Conservation (phyloP, 53 echinoderm and acorn worm genomes). For the Pentamera pediparva region DNA sequence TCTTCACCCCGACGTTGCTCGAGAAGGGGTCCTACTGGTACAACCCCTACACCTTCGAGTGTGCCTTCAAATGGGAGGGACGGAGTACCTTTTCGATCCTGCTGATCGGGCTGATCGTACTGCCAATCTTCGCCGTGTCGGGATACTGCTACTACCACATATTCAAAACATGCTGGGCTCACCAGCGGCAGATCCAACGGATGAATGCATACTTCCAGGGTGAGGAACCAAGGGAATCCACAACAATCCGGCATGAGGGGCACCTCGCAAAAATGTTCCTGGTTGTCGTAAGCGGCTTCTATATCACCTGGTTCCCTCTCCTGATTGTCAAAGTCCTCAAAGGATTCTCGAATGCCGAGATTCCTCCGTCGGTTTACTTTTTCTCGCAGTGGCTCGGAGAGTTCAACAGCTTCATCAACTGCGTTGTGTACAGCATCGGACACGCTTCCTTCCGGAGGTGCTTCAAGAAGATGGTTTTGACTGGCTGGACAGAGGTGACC, state of each 20-base stretch:
- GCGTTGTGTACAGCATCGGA: constrained; percentile 83
- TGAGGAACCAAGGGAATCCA: constrained; percentile 39
- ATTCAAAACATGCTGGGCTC: constrained; percentile 52
- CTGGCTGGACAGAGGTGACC: constrained; percentile 13
- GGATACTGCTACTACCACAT: constrained; percentile 80
- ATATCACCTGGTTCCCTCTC: constrained; percentile 88
- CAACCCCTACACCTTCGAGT: constrained; percentile 62
- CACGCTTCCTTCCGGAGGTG: constrained; percentile 72
- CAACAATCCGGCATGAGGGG: constrained; percentile 46
- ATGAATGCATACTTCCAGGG: constrained; percentile 45
- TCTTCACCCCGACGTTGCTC: constrained; percentile 65
- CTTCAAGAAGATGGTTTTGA: constrained; percentile 22
- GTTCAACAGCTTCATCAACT: constrained; percentile 91
- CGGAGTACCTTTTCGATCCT: constrained; percentile 58
- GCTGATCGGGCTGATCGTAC: constrained; percentile 66
- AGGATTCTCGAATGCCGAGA: constrained; percentile 34
- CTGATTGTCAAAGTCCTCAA: constrained; percentile 56
- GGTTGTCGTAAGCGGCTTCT: constrained; percentile 82
- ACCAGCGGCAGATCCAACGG: constrained; percentile 59
- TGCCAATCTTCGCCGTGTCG: constrained; percentile 63
- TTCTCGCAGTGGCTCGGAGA: constrained; percentile 80
- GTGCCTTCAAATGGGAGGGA: constrained; percentile 56
- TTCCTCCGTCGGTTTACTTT: constrained; percentile 58
- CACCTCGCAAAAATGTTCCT: constrained; percentile 85
- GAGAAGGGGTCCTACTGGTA: constrained; percentile 55